Evolutionary conservation across 2,888 invertebrate species (phyloP).

Genomic region (Mesochorus sp.): DNA sequence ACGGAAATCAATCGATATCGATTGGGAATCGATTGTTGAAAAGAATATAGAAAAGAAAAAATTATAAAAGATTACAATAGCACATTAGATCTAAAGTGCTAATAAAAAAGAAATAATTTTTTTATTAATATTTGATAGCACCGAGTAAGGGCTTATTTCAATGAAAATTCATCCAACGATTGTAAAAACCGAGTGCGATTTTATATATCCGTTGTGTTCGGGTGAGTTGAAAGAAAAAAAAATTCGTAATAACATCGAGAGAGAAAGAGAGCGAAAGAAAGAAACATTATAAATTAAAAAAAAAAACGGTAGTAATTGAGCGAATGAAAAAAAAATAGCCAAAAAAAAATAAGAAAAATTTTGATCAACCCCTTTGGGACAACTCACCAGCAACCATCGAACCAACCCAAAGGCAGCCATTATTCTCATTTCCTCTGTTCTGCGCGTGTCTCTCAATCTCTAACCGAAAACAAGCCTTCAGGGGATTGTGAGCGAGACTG

Average conservation of each 20-base stretch:
- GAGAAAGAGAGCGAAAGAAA: not conserved
- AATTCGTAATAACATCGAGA: slow-evolving; percentile 8
- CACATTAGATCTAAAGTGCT: too few species aligned
- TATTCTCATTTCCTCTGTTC: slow-evolving; percentile 73
- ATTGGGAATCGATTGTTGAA: not conserved
- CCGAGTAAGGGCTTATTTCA: slow-evolving; percentile 79
- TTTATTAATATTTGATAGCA: slow-evolving; percentile 28
- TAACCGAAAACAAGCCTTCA: slow-evolving; percentile 80
- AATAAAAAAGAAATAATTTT: slow-evolving; percentile 21
- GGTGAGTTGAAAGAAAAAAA: slow-evolving; percentile 12
- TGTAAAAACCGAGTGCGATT: slow-evolving; percentile 11
- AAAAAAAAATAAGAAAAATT: slow-evolving; percentile 72
- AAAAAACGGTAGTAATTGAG: slow-evolving; percentile 12
- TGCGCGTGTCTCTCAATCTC: slow-evolving; percentile 80
- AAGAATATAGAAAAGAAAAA: too few species aligned
- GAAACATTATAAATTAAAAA: not conserved
- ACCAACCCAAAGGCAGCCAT: slow-evolving; percentile 81
- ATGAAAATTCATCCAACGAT: slow-evolving; percentile 73
- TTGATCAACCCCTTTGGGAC: slow-evolving; percentile 79
- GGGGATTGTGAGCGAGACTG: slow-evolving; percentile 79
- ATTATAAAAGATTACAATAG: not conserved
- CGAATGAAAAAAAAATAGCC: slow-evolving; percentile 50
- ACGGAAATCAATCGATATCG: too few species aligned
- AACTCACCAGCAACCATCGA: slow-evolving; percentile 81
- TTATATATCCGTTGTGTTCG: slow-evolving; percentile 29